A percentile compares a stretch with the other conserved stretches of the same genome.
Evolutionary conservation across 2,797 vertebrate genomes (phyloP).

Genomic region (Sebastes elongatus): DNA sequence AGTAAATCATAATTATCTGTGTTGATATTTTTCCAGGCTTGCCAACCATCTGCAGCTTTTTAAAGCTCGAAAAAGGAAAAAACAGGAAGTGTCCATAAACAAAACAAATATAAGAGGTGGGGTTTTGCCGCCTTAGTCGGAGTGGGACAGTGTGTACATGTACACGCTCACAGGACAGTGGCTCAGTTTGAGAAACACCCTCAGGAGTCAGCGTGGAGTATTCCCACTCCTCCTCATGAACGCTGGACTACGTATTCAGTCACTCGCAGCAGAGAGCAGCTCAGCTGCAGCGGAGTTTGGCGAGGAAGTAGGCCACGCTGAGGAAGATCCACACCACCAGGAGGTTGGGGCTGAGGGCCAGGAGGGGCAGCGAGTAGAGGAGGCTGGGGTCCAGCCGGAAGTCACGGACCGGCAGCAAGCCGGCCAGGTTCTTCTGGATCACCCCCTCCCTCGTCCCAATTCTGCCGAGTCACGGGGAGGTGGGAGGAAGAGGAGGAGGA

Average conservation of each 20-base stretch:
- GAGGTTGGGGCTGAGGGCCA: constrained; percentile 98
- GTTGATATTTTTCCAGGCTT: background rate
- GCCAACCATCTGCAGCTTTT: background rate
- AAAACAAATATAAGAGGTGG: background rate
- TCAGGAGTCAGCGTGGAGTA: background rate
- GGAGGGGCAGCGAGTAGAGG: constrained; percentile 96
- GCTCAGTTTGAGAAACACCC: constrained; percentile 44
- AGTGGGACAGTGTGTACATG: constrained; percentile 17
- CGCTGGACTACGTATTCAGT: background rate
- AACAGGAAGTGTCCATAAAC: background rate
- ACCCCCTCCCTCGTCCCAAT: constrained; percentile 98
- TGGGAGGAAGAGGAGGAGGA: constrained; percentile 49
- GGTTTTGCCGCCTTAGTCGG: constrained; percentile 29
- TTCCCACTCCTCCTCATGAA: background rate
- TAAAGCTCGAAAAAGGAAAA: background rate
- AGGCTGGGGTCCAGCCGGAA: constrained; percentile 96
- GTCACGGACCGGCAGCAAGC: constrained; percentile 96
- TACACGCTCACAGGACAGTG: constrained; percentile 48
- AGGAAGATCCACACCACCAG: constrained; percentile 98
- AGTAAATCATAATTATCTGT: background rate
- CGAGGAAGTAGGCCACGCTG: constrained; percentile 94
- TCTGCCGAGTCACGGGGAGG: constrained; percentile 88
- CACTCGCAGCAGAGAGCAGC: background rate
- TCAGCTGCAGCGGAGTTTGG: constrained; percentile 96
- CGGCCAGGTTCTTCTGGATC: constrained; percentile 99